phyloP scores from a whole-genome alignment of 35 echinoderm and acorn worm genomes.

The Acanthaster planci region DNA sequence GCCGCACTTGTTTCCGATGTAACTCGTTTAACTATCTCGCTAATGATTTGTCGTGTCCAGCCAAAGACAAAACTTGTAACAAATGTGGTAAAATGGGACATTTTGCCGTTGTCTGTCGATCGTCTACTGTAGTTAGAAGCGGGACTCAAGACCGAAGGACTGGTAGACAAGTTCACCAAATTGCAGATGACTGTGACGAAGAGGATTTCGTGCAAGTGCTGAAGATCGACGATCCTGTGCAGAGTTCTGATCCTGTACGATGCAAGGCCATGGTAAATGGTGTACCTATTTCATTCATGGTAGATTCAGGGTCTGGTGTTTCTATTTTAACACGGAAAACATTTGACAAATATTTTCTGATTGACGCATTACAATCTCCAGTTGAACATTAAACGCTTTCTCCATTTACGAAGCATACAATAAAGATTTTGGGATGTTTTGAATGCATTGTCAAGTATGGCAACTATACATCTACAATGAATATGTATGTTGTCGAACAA shows the following conservation, averaged over 20 bases:
- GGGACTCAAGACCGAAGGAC: too few relatives aligned
- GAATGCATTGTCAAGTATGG: too few relatives aligned
- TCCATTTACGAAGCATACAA: slow-evolving; percentile 12
- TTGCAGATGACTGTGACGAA: background rate
- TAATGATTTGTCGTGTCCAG: too few relatives aligned
- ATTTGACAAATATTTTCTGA: slow-evolving; percentile 51
- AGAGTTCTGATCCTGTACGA: too few relatives aligned
- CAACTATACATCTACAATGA: too few relatives aligned
- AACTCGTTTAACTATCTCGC: slow-evolving; percentile 33
- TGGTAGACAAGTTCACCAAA: too few relatives aligned
- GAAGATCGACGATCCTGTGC: background rate
- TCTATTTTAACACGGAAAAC: too few relatives aligned
- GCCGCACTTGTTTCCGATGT: background rate
- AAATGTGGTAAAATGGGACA: slow-evolving; percentile 49
- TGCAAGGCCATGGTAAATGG: slow-evolving; percentile 19
- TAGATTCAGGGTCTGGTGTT: slow-evolving; percentile 51
- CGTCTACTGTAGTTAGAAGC: too few relatives aligned
- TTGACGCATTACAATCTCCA: slow-evolving; percentile 1
- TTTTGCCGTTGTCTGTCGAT: slow-evolving; percentile 40
- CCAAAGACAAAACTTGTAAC: too few relatives aligned
- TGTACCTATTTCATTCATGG: slow-evolving; percentile 4
- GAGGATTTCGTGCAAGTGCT: background rate
- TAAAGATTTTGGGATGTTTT: slow-evolving; percentile 32
- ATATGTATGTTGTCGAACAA: too few relatives aligned
- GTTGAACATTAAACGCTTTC: background rate